phyloP scores from a whole-genome alignment of 2,797 vertebrate genomes.

The Neosilurus hyrtlii region DNA sequence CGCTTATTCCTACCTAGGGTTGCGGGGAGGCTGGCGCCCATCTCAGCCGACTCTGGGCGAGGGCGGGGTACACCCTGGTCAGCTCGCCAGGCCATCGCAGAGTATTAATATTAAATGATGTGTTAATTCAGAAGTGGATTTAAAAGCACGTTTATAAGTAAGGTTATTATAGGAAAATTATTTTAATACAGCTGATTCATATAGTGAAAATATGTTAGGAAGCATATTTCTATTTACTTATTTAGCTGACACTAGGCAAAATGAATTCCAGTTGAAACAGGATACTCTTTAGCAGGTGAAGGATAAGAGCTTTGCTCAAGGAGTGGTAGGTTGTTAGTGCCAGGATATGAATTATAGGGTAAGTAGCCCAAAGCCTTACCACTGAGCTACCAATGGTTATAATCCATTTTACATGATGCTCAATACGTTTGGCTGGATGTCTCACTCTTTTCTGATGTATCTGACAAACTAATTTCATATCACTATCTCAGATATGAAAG shows the following conservation, averaged over 20 bases:
- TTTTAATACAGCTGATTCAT: background rate
- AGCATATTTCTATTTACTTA: background rate
- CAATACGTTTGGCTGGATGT: background rate
- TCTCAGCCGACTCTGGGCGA: too few species aligned
- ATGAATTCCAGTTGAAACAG: background rate
- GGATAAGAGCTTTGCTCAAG: background rate
- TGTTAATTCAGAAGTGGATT: background rate
- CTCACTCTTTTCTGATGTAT: background rate
- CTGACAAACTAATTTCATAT: background rate
- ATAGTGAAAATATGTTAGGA: background rate
- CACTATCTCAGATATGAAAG: background rate
- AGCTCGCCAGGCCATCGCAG: too few species aligned
- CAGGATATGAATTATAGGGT: background rate
- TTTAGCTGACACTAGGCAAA: background rate
- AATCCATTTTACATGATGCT: background rate
- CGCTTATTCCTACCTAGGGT: too few species aligned
- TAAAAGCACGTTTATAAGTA: background rate
- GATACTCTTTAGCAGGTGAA: background rate
- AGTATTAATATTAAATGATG: background rate
- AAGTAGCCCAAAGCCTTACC: background rate
- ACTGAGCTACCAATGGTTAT: background rate
- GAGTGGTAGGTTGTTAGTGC: background rate
- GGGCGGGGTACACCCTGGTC: too few species aligned
- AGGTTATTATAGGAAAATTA: background rate
- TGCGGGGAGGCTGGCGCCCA: too few species aligned